These are phyloP conservation scores for Aphidius ervi DNA, from an alignment of 1,140 invertebrate genomes.

Conservation along the genomic window DNA sequence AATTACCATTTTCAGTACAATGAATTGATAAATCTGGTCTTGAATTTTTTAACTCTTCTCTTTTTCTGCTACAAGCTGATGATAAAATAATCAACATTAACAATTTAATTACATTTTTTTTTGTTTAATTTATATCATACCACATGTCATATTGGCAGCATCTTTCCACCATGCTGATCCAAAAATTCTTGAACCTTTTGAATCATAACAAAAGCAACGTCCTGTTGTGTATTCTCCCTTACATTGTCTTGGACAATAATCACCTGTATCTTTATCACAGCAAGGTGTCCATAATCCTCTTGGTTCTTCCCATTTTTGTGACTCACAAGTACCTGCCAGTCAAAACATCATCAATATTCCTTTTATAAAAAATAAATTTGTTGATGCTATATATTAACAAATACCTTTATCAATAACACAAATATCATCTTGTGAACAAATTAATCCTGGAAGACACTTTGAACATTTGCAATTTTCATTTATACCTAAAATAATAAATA, in stretches of 20 bases:
- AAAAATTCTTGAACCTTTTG: conserved; percentile 34
- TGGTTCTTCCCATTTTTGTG: conserved; percentile 2
- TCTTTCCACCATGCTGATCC: conserved; percentile 34
- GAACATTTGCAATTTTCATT: conserved; percentile 5
- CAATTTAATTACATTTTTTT: conserved; percentile 1
- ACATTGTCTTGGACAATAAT: conserved; percentile 11
- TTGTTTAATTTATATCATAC: conserved; percentile 28
- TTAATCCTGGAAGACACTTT: conserved; percentile 9
- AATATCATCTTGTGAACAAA: neutral
- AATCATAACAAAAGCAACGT: conserved; percentile 32
- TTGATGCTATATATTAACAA: too few relatives aligned
- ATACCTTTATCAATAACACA: neutral
- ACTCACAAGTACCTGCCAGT: neutral
- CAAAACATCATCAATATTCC: neutral
- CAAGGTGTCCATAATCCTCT: conserved; percentile 1
- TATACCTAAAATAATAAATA: conserved; percentile 4
- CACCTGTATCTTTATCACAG: conserved; percentile 8
- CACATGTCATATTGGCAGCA: conserved; percentile 40
- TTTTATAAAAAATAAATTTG: neutral
- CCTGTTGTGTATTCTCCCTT: conserved; percentile 12
- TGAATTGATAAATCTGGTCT: conserved; percentile 36
- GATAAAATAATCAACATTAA: neutral
- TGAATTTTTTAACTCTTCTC: conserved; percentile 16
- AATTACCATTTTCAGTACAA: conserved; percentile 43
- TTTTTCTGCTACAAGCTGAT: conserved; percentile 31